Base-by-base conservation (phyloP, 2,797 vertebrate species). In the Hyperoplus immaculatus region DNA sequence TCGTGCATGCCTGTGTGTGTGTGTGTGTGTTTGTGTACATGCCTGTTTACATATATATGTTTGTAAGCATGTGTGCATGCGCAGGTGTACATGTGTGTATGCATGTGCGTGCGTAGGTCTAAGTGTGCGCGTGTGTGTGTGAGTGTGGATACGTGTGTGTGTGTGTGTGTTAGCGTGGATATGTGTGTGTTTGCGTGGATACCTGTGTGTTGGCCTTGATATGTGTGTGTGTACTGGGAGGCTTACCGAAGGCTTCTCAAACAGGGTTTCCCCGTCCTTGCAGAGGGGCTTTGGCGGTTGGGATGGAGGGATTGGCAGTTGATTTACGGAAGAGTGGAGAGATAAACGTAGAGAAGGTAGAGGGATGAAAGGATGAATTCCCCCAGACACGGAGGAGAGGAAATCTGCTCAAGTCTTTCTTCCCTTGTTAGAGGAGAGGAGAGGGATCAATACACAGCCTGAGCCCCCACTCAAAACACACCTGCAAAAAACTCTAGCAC, bases 341-440 rank as follows among this genome's bases (percentile, higher is more conserved):
- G 88, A 93, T 93, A 92, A 94, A 92, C 80, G 72, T 29, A 78
- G 79, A 90, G 85, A 82, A 87, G 80, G 83, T 83, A 72, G 72
- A 87, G 62, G 89, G 90, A 92, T 94, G 90, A 92, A 90, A 91
- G 87, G 87, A 92, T 92, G 85, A 90, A 69, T 87, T 93, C 77
- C 83, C 85, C 80, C 87, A 89, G 88, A 91, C 83, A 85, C 3
- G 88, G 83, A 91, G 82, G 63, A 29, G 29, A 29, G 76, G 83
- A 87, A 93, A 93, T 92, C 91, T 92, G 83, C 85, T 88, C 85
- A 94, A 94, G 93, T 94, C 93, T 94, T 72, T 94, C 93, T 94
- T 72, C 75, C 64, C 91, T 94, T 92, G 92, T 95, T 94, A 89
- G 89, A 90, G 85, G 67, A 90, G 88, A 85, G 78, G 84, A 74